A percentile compares a stretch with the other conserved stretches of the same genome.
Conservation (phyloP, 2,888 invertebrate species). For the Liopterus haemorrhoidalis region DNA sequence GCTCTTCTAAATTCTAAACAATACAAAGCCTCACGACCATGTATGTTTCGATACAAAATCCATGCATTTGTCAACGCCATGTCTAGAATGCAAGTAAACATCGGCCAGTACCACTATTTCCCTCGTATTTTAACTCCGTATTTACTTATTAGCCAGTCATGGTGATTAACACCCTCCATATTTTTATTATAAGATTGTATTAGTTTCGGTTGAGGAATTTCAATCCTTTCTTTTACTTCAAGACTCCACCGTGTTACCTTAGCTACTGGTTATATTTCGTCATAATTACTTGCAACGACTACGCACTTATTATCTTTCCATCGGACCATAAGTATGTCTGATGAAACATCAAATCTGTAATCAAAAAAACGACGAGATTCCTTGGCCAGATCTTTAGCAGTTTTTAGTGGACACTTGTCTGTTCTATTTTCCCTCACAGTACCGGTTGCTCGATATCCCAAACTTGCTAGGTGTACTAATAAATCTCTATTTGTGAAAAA, state of each 20-base stretch:
- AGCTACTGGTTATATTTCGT: conserved; percentile 18
- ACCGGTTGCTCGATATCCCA: conserved; percentile 16
- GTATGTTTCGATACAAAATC: no score
- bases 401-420: conserved; percentile 19
- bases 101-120: conserved; percentile 19
- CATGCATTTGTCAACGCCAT: no score
- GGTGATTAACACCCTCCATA: conserved; percentile 21
- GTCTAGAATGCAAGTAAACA: no score
- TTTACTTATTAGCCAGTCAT: conserved; percentile 11
- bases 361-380: conserved; percentile 24
- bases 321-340: conserved; percentile 26
- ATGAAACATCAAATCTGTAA: conserved; percentile 18
- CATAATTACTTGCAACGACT: conserved; percentile 25
- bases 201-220: conserved; percentile 18
- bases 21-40: no score
- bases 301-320: conserved; percentile 32
- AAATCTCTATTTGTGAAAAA: conserved; percentile 26
- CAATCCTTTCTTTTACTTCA: conserved; percentile 14
- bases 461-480: conserved; percentile 10
- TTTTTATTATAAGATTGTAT: conserved; percentile 13
- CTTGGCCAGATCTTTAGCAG: conserved; percentile 10
- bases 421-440: conserved; percentile 20
- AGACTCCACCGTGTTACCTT: conserved; percentile 20
- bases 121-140: conserved; percentile 12
- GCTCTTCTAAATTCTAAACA: no score